Evolutionary conservation across 2,113 vertebrate species (phyloP).

Genomic region (Hymenochirus boettgeri): DNA sequence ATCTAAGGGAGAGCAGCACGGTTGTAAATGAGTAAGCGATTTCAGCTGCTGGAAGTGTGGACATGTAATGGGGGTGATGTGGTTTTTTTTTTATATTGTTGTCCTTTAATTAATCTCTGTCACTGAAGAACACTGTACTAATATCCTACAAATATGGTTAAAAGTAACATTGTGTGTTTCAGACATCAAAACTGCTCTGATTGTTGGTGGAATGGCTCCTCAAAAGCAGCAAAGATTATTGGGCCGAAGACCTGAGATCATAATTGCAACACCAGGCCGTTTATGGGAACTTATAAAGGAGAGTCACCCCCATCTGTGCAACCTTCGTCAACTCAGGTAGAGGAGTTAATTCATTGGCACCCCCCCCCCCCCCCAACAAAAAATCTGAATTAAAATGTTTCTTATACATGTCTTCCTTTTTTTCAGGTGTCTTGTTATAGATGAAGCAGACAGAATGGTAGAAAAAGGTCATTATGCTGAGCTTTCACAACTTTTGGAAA

Average conservation of each 20-base stretch:
- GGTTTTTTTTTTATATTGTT: too few species aligned
- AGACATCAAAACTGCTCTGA: slow-evolving; percentile 84
- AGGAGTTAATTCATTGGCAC: not conserved
- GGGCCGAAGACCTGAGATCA: slow-evolving; percentile 81
- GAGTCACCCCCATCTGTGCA: slow-evolving; percentile 79
- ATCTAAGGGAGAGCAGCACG: too few species aligned
- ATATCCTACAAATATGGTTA: too few species aligned
- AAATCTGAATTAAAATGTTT: too few species aligned
- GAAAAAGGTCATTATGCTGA: slow-evolving; percentile 92
- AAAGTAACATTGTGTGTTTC: slow-evolving; percentile 13
- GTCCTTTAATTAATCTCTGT: too few species aligned
- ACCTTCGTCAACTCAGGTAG: slow-evolving; percentile 81
- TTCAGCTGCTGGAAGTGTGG: too few species aligned
- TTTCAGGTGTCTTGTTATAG: slow-evolving; percentile 87
- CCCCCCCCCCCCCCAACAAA: too few species aligned
- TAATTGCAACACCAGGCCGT: slow-evolving; percentile 90
- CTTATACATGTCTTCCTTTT: not conserved
- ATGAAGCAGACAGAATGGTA: slow-evolving; percentile 96
- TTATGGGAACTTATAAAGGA: slow-evolving; percentile 90
- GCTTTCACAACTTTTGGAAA: slow-evolving; percentile 84
- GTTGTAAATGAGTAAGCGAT: too few species aligned
- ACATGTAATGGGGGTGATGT: too few species aligned
- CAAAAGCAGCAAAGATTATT: slow-evolving; percentile 86
- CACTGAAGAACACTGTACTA: too few species aligned
- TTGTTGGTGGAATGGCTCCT: slow-evolving; percentile 91